Conservation (phyloP, 1,140 invertebrate genomes). For the Eurosta solidaginis region DNA sequence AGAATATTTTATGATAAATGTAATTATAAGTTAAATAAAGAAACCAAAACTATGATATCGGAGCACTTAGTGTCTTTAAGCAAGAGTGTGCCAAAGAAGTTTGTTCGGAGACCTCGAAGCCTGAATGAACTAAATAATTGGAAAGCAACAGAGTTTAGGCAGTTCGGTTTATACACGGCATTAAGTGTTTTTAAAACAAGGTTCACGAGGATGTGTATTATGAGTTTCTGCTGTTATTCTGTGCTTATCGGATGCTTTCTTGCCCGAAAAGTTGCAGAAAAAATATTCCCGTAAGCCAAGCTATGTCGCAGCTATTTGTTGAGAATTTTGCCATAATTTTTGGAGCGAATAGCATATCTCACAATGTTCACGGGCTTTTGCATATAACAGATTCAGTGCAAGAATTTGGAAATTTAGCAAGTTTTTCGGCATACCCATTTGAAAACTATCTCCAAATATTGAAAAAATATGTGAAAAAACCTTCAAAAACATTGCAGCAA, state of each 20-base stretch:
- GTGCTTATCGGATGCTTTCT: conserved; percentile 33
- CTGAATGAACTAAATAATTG: conserved; percentile 6
- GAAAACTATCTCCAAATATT: no score
- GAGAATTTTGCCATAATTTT: background rate
- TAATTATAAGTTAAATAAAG: conserved; percentile 8
- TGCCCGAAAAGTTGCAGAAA: background rate
- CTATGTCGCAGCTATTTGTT: background rate
- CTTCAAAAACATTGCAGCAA: background rate
- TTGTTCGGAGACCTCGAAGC: conserved; percentile 35
- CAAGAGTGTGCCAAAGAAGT: conserved; percentile 38
- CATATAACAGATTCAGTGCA: background rate
- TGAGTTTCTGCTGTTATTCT: background rate
- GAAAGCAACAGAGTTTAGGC: conserved; percentile 40
- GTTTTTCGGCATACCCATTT: background rate
- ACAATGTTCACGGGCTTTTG: background rate
- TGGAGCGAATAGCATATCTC: background rate
- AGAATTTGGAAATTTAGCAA: background rate
- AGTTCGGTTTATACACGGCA: conserved; percentile 3
- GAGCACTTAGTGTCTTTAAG: conserved; percentile 24
- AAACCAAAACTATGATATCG: conserved; percentile 29
- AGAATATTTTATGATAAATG: background rate
- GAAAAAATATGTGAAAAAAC: background rate
- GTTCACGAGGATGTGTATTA: background rate
- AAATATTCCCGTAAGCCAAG: background rate
- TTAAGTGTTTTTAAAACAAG: background rate